Conservation (phyloP, 2,113 vertebrate species). For the Charadrius vociferus region DNA sequence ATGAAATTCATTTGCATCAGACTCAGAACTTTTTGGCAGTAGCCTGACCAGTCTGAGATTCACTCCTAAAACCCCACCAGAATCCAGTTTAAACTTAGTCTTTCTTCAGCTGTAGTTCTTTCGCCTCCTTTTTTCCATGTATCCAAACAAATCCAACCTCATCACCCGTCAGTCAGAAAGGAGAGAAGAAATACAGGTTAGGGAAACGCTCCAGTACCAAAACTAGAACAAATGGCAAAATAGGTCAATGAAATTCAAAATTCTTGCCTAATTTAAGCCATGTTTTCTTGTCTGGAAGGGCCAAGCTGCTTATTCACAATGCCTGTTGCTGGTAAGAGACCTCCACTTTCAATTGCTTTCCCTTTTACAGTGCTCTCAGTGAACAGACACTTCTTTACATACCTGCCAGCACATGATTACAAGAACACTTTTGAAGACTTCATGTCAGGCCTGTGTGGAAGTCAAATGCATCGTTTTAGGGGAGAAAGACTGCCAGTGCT, state of each 20-base stretch:
- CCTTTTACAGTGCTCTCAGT: neutral
- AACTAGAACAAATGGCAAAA: neutral
- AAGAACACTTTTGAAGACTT: neutral
- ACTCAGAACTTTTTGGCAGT: neutral
- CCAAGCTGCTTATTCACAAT: neutral
- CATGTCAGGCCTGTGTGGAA: neutral
- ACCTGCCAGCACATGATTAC: neutral
- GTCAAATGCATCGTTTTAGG: neutral
- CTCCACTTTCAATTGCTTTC: neutral
- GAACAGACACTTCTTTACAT: neutral
- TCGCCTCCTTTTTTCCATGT: neutral
- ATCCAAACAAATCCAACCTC: neutral
- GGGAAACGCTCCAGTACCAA: neutral
- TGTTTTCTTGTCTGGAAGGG: neutral
- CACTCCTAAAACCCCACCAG: neutral
- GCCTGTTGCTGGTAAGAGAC: neutral
- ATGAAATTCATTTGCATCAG: conserved; percentile 15
- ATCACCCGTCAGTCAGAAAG: neutral
- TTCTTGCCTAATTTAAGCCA: neutral
- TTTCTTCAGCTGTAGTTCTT: neutral
- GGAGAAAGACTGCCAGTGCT: neutral
- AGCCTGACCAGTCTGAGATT: conserved; percentile 31
- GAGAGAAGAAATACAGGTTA: neutral
- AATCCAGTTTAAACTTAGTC: neutral
- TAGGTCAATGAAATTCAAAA: neutral